phyloP scores from a whole-genome alignment of 2,797 vertebrate genomes.

The Galaxias olidus region DNA sequence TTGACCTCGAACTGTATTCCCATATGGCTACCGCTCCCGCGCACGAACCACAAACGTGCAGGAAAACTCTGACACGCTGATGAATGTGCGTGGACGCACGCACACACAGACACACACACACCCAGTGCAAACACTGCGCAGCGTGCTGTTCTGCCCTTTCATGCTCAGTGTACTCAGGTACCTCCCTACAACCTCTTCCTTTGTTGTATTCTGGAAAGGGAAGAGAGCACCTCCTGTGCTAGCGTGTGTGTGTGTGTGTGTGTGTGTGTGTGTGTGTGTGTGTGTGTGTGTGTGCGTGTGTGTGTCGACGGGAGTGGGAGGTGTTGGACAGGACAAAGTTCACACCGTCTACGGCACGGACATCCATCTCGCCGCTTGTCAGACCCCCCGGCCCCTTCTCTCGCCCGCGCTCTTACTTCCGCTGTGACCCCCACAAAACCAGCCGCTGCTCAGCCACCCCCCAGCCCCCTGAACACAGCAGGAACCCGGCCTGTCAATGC shows the following conservation, averaged over 20 bases:
- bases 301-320: no score
- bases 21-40: background rate
- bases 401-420: conserved; percentile 12
- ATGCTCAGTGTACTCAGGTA: background rate
- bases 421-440: conserved; percentile 10
- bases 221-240: background rate
- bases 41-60: background rate
- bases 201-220: background rate
- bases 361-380: conserved; percentile 30
- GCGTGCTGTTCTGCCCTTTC: background rate
- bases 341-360: conserved; percentile 41
- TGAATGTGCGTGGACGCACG: background rate
- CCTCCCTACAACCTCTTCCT: conserved; percentile 22
- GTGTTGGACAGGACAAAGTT: conserved; percentile 32
- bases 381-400: conserved; percentile 15
- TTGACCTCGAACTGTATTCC: background rate
- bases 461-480: background rate
- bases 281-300: no score
- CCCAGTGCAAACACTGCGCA: background rate
- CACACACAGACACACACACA: background rate
- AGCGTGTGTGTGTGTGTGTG: conserved; percentile 14
- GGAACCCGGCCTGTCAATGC: conserved; percentile 58
- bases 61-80: background rate
- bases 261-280: no score
- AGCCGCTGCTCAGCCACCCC: conserved; percentile 3